These are phyloP conservation scores for Rhopalosiphum maidis DNA, from an alignment of 1,140 invertebrate species.

Conservation along the genomic window DNA sequence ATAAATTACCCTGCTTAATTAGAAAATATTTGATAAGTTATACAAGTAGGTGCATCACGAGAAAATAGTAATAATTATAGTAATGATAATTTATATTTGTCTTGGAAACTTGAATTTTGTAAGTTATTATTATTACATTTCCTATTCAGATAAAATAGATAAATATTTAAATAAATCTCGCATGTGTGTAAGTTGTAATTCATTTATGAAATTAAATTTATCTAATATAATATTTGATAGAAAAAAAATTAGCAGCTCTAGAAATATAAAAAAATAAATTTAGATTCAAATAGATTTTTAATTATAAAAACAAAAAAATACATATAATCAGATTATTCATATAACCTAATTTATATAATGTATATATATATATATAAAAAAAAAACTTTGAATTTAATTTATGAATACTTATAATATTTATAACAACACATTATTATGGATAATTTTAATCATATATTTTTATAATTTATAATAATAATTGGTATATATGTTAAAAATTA, in stretches of 20 bases:
- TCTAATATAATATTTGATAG: neutral
- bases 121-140: conserved; percentile 11
- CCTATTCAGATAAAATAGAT: neutral
- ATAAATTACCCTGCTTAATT: neutral
- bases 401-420: neutral
- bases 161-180: neutral
- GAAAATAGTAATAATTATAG: neutral
- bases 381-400: neutral
- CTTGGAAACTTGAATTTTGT: neutral
- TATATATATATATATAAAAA: neutral
- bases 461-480: too few species aligned
- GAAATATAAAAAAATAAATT: neutral
- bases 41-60: neutral
- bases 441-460: too few species aligned
- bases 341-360: neutral
- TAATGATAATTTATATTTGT: conserved; percentile 8
- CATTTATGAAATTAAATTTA: neutral
- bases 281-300: neutral
- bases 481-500: too few species aligned
- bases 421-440: too few species aligned
- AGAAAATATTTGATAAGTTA: conserved; percentile 10
- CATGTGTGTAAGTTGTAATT: neutral
- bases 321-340: neutral
- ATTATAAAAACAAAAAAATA: neutral
- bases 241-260: neutral